Conservation (phyloP, 2,113 vertebrate species). For the Megaptera novaeangliae region DNA sequence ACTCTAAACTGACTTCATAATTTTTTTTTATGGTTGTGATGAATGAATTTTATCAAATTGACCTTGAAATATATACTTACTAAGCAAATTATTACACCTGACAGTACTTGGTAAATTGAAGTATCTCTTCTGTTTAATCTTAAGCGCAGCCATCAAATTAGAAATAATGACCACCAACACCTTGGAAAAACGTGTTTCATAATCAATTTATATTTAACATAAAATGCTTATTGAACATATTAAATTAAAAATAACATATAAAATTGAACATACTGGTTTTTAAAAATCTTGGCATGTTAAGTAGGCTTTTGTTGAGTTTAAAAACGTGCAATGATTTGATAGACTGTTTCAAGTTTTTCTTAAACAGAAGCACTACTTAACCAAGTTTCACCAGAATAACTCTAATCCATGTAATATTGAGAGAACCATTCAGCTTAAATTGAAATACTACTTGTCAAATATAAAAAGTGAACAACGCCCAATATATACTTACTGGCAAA, state of each 20-base stretch:
- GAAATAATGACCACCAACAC: not conserved
- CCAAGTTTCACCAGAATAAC: constrained; percentile 26
- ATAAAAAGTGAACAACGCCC: constrained; percentile 29
- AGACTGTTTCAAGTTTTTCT: not conserved
- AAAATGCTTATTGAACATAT: not conserved
- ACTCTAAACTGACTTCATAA: not conserved
- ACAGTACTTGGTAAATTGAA: not conserved
- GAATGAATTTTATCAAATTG: not conserved
- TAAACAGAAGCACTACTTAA: not conserved
- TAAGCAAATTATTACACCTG: not conserved
- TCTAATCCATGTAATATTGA: not conserved
- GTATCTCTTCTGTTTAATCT: not conserved
- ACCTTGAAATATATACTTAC: not conserved
- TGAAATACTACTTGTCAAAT: constrained; percentile 31
- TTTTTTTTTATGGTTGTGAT: not conserved
- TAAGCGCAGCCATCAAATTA: not conserved
- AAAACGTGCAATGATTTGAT: not conserved
- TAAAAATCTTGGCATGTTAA: not conserved
- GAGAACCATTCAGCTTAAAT: not conserved
- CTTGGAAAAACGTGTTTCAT: not conserved
- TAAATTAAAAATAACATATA: not conserved
- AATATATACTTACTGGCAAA: constrained; percentile 48
- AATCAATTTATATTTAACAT: constrained; percentile 27
- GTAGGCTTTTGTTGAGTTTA: not conserved
- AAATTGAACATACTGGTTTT: not conserved